A percentile compares a stretch with the other conserved stretches of the same genome.
phyloP scores from a whole-genome alignment of 2,888 invertebrate species.

The Nephrotoma flavescens region DNA sequence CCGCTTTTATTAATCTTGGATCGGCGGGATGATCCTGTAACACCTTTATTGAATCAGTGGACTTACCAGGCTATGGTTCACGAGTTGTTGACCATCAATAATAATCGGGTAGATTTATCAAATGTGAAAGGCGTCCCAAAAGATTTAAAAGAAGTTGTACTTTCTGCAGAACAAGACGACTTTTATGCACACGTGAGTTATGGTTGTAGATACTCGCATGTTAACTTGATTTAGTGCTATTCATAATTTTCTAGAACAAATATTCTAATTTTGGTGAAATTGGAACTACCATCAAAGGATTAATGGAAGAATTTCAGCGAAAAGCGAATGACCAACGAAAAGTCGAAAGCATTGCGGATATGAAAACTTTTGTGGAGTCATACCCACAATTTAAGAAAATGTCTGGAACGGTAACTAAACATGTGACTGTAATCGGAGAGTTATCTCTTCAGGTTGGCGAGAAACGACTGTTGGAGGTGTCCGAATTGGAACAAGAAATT shows the following conservation, averaged over 20 bases:
- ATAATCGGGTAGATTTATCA: constrained; percentile 84
- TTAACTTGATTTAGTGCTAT: not conserved
- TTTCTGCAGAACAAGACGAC: constrained; percentile 91
- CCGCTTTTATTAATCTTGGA: constrained; percentile 83
- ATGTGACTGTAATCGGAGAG: constrained; percentile 93
- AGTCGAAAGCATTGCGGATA: constrained; percentile 95
- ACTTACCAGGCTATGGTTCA: constrained; percentile 99
- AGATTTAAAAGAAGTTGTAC: constrained; percentile 83
- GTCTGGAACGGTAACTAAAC: constrained; percentile 92
- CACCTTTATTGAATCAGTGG: constrained; percentile 94
- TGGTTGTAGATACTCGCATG: not conserved
- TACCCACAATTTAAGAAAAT: constrained; percentile 97
- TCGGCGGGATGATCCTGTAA: constrained; percentile 86
- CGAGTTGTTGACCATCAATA: constrained; percentile 82
- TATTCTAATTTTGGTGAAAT: constrained; percentile 98
- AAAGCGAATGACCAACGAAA: constrained; percentile 93
- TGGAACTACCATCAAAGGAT: constrained; percentile 85
- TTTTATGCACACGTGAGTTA: constrained; percentile 74
- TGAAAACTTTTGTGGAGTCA: constrained; percentile 96
- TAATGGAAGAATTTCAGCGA: constrained; percentile 96
- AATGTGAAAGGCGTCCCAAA: constrained; percentile 70
- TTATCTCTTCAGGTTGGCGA: constrained; percentile 70
- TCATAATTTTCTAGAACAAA: constrained; percentile 49
- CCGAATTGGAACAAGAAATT: constrained; percentile 86
- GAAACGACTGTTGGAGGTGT: constrained; percentile 71